These are phyloP conservation scores for Hyaena hyaena DNA, from an alignment of 2,113 vertebrate genomes.

Conservation along the genomic window DNA sequence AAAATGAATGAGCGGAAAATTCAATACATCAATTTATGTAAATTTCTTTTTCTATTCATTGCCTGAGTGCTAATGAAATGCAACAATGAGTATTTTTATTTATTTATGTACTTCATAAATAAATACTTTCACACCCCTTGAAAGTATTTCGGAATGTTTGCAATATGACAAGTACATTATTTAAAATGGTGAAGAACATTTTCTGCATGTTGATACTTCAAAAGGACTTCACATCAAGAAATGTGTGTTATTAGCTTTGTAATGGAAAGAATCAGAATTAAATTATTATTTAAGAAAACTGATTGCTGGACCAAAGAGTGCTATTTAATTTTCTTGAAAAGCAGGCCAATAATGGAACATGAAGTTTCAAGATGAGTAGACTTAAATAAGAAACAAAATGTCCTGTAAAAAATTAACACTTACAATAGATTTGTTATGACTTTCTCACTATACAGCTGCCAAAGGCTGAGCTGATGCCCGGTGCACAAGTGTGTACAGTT, in stretches of 20 bases:
- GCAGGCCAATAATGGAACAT: background rate
- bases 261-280: conserved; percentile 53
- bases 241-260: conserved; percentile 30
- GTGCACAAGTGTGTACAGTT: background rate
- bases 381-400: background rate
- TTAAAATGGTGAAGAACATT: conserved; percentile 51
- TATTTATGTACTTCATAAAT: conserved; percentile 57
- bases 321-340: conserved; percentile 53
- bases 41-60: conserved; percentile 43
- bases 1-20: conserved; percentile 29
- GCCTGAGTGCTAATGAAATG: conserved; percentile 48
- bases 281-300: conserved; percentile 9
- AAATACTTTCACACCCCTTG: background rate
- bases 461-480: background rate
- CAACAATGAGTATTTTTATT: conserved; percentile 53
- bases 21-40: conserved; percentile 11
- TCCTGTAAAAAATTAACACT: background rate
- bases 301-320: background rate
- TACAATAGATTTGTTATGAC: background rate
- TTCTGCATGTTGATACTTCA: conserved; percentile 49
- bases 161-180: conserved; percentile 53
- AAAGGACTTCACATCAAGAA: conserved; percentile 31
- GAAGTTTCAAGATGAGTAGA: conserved; percentile 16
- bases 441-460: background rate
- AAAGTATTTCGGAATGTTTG: conserved; percentile 50